phyloP scores from a whole-genome alignment of 2,113 vertebrate genomes.

The Rissa tridactyla region DNA sequence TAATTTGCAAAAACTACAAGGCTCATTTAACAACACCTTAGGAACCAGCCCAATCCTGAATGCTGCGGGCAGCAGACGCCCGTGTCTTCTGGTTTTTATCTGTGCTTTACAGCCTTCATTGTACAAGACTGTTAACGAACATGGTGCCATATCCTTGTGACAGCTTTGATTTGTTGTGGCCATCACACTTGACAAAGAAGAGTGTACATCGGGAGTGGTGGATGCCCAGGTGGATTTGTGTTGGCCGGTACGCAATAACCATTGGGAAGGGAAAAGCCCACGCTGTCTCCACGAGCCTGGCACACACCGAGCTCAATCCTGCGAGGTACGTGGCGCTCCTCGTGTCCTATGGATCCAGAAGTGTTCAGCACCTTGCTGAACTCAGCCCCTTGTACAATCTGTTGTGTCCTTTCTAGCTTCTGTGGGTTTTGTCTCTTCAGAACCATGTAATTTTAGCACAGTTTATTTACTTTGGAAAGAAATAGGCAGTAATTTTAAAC shows the following conservation, averaged over 20 bases:
- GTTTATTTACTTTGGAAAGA: slow-evolving; percentile 39
- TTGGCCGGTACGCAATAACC: not conserved
- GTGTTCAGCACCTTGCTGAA: not conserved
- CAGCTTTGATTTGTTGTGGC: not conserved
- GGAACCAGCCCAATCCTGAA: not conserved
- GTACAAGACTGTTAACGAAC: not conserved
- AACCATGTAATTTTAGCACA: not conserved
- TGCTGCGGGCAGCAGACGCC: not conserved
- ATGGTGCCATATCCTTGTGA: not conserved
- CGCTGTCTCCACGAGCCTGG: not conserved
- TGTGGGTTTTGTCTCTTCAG: slow-evolving; percentile 24
- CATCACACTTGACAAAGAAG: not conserved
- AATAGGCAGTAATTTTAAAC: slow-evolving; percentile 5
- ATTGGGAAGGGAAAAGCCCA: not conserved
- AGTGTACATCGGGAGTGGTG: not conserved
- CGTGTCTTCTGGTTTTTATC: not conserved
- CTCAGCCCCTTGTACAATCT: not conserved
- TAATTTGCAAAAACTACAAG: not conserved
- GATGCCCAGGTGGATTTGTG: not conserved
- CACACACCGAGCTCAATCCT: not conserved
- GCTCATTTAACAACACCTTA: not conserved
- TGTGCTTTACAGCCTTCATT: not conserved
- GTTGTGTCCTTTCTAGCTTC: not conserved
- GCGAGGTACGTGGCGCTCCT: rapidly evolving
- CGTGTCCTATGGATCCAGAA: rapidly evolving